phyloP scores from a whole-genome alignment of 2,888 invertebrate genomes.

The Noctua fimbriata region DNA sequence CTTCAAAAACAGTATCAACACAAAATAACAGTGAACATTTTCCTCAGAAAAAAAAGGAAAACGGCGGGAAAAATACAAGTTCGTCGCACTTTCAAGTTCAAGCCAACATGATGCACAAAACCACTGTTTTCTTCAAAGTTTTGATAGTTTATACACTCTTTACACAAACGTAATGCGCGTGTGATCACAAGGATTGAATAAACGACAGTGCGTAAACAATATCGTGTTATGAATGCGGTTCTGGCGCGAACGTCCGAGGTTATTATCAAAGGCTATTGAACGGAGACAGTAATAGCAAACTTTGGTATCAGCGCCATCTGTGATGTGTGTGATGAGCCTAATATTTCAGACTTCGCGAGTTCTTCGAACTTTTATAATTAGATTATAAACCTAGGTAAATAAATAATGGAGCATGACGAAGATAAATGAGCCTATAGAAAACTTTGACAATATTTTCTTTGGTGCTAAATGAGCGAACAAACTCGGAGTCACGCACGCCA shows the following conservation, averaged over 20 bases:
- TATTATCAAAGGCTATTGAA: slow-evolving; percentile 79
- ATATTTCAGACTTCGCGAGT: background rate
- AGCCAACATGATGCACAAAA: slow-evolving; percentile 44
- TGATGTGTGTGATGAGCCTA: slow-evolving; percentile 1
- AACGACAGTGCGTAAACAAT: slow-evolving; percentile 80
- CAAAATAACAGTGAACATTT: slow-evolving; percentile 33
- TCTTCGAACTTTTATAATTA: background rate
- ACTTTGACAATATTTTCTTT: background rate
- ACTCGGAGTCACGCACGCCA: background rate
- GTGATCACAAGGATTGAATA: slow-evolving; percentile 69
- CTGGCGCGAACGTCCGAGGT: slow-evolving; percentile 73
- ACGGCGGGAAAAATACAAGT: slow-evolving; percentile 51
- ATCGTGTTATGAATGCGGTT: slow-evolving; percentile 72
- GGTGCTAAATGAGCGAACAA: slow-evolving; percentile 14
- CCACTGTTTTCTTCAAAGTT: slow-evolving; percentile 49
- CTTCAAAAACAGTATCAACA: slow-evolving; percentile 31
- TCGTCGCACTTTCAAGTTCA: slow-evolving; percentile 47
- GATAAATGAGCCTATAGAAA: slow-evolving; percentile 5
- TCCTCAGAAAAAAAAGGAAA: slow-evolving; percentile 24
- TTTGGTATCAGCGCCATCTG: slow-evolving; percentile 63
- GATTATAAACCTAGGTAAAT: background rate
- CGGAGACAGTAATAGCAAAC: slow-evolving; percentile 59
- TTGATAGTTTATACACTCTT: slow-evolving; percentile 47
- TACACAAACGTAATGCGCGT: slow-evolving; percentile 62
- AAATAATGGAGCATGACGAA: background rate